Percentiles rank a stretch among this genome's conserved stretches.
Conservation (phyloP, 2,888 invertebrate species). For the Drosophila tanythrix region DNA sequence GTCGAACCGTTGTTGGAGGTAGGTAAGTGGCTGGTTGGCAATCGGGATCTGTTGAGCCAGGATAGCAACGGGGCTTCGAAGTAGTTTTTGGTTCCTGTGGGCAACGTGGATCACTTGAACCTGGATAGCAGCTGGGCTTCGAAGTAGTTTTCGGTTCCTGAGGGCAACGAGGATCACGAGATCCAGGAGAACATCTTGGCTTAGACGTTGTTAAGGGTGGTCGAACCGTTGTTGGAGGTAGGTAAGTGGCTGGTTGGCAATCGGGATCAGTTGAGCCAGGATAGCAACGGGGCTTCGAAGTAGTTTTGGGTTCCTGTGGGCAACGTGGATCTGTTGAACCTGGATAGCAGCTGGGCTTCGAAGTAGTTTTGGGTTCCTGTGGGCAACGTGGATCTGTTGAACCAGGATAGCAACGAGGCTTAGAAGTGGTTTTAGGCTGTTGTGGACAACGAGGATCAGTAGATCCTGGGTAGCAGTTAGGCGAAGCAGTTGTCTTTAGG, state of each 20-base stretch:
- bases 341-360: conserved; percentile 78
- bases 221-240: conserved; percentile 9
- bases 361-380: conserved; percentile 20
- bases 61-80: conserved; percentile 67
- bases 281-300: conserved; percentile 19
- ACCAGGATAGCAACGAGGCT: neutral
- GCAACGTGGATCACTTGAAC: conserved; percentile 69
- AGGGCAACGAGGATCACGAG: too few species aligned
- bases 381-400: conserved; percentile 15
- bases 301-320: conserved; percentile 62
- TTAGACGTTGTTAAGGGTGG: neutral
- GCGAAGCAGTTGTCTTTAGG: too few species aligned
- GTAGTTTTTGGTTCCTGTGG: conserved; percentile 2
- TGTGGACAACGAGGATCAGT: too few species aligned
- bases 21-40: conserved; percentile 8
- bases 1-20: too few species aligned
- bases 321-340: conserved; percentile 83
- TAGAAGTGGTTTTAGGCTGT: too few species aligned
- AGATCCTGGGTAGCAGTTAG: too few species aligned
- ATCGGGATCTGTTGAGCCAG: conserved; percentile 73
- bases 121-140: conserved; percentile 26
- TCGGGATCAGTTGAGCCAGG: conserved; percentile 78
- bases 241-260: conserved; percentile 18
- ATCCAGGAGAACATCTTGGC: neutral
- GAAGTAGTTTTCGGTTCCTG: too few species aligned